Conservation (phyloP, 2,888 invertebrate genomes). For the Drosophila macrospina region DNA sequence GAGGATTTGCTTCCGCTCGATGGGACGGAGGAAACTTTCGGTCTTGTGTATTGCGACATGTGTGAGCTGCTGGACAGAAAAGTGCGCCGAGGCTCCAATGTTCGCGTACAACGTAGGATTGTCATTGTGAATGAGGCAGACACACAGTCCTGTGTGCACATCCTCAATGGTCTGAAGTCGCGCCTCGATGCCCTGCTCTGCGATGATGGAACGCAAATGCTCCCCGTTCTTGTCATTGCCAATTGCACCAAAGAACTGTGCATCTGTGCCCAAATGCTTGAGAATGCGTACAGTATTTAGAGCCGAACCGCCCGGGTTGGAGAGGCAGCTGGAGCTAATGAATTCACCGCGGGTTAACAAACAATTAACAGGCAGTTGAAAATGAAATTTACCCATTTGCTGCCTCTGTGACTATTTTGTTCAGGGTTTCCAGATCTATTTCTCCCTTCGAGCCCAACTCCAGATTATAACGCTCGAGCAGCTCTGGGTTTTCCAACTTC, state of each 20-base stretch:
- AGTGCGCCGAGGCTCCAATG: constrained; percentile 86
- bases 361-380: constrained; percentile 28
- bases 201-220: constrained; percentile 83
- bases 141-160: constrained; percentile 86
- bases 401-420: constrained; percentile 70
- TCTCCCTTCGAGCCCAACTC: constrained; percentile 81
- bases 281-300: constrained; percentile 86
- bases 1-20: constrained; percentile 83
- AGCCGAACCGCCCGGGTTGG: constrained; percentile 85
- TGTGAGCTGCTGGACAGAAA: constrained; percentile 82
- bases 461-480: constrained; percentile 78
- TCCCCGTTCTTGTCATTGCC: constrained; percentile 86
- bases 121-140: constrained; percentile 86
- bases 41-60: constrained; percentile 56
- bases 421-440: constrained; percentile 75
- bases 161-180: constrained; percentile 82
- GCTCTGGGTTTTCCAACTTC: constrained; percentile 70
- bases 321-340: constrained; percentile 48
- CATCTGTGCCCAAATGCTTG: constrained; percentile 83
- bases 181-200: constrained; percentile 84
- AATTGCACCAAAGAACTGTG: constrained; percentile 86
- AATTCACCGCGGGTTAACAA: constrained; percentile 1
- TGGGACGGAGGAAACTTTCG: constrained; percentile 71
- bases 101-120: constrained; percentile 86
- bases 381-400: constrained; percentile 61